Evolutionary conservation across 1,140 invertebrate species (phyloP).

Genomic region (Micrasema minimum): DNA sequence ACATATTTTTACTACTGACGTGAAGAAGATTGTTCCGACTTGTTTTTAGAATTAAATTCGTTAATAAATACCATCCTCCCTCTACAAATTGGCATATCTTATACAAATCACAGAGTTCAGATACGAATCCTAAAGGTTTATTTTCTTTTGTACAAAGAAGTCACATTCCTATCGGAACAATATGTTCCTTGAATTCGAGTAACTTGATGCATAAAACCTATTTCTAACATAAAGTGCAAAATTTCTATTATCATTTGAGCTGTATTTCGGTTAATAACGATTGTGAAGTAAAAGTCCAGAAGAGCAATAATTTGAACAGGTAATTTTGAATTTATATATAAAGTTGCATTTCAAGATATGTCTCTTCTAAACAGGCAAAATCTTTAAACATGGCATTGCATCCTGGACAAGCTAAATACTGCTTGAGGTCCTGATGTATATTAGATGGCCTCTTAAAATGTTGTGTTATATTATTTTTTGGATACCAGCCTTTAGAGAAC

Average conservation of each 20-base stretch:
- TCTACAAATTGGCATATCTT: no score
- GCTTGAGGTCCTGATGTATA: constrained; percentile 6
- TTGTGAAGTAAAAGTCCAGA: background rate
- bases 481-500: constrained; percentile 57
- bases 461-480: constrained; percentile 55
- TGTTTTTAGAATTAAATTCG: no score
- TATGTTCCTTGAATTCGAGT: constrained; percentile 44
- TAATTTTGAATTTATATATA: constrained; percentile 14
- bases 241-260: constrained; percentile 1
- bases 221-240: constrained; percentile 31
- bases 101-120: no score
- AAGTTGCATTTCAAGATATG: constrained; percentile 52
- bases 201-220: constrained; percentile 32
- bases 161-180: constrained; percentile 50
- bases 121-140: no score
- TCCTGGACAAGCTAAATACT: constrained; percentile 58
- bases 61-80: no score
- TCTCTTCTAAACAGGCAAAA: constrained; percentile 54
- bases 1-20: no score
- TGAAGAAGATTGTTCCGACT: no score
- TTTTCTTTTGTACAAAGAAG: constrained; percentile 38
- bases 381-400: constrained; percentile 56
- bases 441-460: constrained; percentile 57
- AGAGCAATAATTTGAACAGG: constrained; percentile 3
- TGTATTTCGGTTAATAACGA: background rate